Conservation (phyloP, 2,113 vertebrate species). For the Muntiacus muntjak region DNA sequence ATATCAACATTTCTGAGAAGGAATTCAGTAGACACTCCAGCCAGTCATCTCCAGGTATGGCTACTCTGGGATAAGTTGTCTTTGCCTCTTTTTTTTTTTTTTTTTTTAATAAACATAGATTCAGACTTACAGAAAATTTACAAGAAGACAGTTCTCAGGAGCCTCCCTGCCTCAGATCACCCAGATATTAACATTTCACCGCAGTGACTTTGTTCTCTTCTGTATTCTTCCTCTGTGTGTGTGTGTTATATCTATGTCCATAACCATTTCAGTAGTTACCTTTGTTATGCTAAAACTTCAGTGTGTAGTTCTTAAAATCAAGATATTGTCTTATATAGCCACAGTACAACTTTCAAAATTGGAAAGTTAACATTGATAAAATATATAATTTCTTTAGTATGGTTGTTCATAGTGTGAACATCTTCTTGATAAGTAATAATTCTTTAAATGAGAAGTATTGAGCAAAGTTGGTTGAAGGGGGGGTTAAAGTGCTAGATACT, state of each 20-base stretch:
- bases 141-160: neutral
- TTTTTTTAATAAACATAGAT: neutral
- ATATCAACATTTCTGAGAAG: neutral
- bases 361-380: neutral
- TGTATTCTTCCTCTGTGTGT: neutral
- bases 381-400: neutral
- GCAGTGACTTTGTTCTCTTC: neutral
- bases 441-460: neutral
- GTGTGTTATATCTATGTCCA: neutral
- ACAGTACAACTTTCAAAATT: neutral
- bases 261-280: neutral
- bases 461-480: neutral
- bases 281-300: neutral
- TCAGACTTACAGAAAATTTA: conserved; percentile 24
- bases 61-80: neutral
- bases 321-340: neutral
- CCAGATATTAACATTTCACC: neutral
- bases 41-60: neutral
- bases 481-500: conserved; percentile 5
- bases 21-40: neutral
- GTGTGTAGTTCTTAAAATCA: conserved; percentile 19
- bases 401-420: neutral
- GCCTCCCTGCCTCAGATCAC: neutral
- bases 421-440: neutral
- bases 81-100: neutral